Evolutionary conservation across 2,888 invertebrate species (phyloP), one percentile per base, ranked within the genome.

Genomic region (Troides aeacus): DNA sequence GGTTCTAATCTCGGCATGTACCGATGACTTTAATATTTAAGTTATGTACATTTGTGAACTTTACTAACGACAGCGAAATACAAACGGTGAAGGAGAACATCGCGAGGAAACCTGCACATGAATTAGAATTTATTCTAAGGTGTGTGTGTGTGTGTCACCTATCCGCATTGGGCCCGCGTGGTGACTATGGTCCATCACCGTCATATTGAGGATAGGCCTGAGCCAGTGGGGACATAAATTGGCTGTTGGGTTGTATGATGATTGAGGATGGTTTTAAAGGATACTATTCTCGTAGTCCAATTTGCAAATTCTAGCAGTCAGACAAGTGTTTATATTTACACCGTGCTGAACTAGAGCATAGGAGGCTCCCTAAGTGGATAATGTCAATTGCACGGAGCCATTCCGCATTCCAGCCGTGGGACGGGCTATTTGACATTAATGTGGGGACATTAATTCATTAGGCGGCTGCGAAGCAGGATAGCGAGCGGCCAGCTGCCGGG

Each of bases 341-440:
- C 84, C 83, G 78, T 65, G 73, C 70, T 69, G 72, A 78, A 80
- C 76, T 80, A 81, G 79, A 82, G 79, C 84, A 82, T 83, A 84
- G 86, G 88, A 82, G 85, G 85, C 84, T 82, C 79, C 53, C 80
- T 89, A 90, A 92, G 89, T 89, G 89, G 89, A 89, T 90, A 90
- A 90, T 89, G 86, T 89, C 89, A 86, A 87, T 87, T 87, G 88
- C 81, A 77, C 76, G 78, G 78, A 84, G 82, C 81, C 85, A 90
- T 92, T 92, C 92, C 92, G 92, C 92, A 91, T 92, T 91, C 92
- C 90, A 76, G 64, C 72, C 77, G 77, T 12, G 74, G 82, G 76
- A 81, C 81, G 80, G 84, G 72, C 81, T 82, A 82, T 84, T 86
- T 84, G 83, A 84, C 85, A 86, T 87, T 87, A 87, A 88, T 87